phyloP scores from a whole-genome alignment of 2,888 invertebrate species.

The Camptogramma bilineatum region DNA sequence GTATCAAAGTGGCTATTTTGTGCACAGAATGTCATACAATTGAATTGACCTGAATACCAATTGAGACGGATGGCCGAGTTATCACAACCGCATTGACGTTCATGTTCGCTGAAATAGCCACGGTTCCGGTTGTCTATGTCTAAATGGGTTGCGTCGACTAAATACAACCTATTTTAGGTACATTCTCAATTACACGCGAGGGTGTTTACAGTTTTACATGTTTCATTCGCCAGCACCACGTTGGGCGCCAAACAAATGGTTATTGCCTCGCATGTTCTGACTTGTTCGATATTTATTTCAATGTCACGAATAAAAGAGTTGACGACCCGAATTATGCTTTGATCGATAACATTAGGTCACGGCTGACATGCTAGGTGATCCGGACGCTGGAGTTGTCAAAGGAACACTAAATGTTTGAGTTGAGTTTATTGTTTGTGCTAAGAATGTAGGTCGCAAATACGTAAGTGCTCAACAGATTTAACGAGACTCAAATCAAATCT shows the following conservation, averaged over 20 bases:
- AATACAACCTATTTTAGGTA: constrained; percentile 17
- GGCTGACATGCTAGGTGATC: constrained; percentile 22
- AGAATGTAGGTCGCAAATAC: constrained; percentile 22
- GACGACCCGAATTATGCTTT: constrained; percentile 37
- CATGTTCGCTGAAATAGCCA: constrained; percentile 34
- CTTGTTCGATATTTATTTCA: constrained; percentile 40
- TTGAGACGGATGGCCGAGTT: constrained; percentile 34
- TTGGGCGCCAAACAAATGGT: constrained; percentile 58
- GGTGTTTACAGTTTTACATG: constrained; percentile 36
- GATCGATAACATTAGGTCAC: constrained; percentile 38
- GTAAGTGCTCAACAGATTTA: constrained; percentile 22
- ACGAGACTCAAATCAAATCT: constrained; percentile 20
- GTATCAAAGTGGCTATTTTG: constrained; percentile 19
- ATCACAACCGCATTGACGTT: constrained; percentile 34
- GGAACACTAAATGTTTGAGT: constrained; percentile 24
- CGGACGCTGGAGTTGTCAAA: constrained; percentile 29
- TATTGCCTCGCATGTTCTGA: constrained; percentile 43
- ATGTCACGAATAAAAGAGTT: constrained; percentile 43
- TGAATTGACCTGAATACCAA: constrained; percentile 40
- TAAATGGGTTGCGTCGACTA: constrained; percentile 21
- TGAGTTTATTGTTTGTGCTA: constrained; percentile 21
- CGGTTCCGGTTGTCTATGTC: constrained; percentile 32
- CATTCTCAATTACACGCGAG: constrained; percentile 41
- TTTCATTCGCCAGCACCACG: constrained; percentile 55
- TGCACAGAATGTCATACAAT: constrained; percentile 32